phyloP scores from a whole-genome alignment of 1,140 invertebrate genomes.

The Hermetia illucens region DNA sequence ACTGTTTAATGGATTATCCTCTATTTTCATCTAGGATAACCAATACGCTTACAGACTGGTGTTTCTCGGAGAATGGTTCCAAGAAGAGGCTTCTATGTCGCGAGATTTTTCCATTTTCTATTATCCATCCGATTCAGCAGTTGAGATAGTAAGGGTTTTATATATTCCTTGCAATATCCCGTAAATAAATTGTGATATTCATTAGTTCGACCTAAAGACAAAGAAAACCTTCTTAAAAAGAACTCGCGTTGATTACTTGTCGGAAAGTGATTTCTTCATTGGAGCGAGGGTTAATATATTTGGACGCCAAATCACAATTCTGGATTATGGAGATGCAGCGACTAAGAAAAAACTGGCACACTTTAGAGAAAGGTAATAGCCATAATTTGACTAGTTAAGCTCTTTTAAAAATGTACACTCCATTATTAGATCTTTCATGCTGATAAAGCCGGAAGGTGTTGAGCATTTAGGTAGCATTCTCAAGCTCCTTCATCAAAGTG shows the following conservation, averaged over 20 bases:
- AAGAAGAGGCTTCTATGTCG: slow-evolving; percentile 51
- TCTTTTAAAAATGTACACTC: not conserved
- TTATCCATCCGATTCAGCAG: slow-evolving; percentile 53
- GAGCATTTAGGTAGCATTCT: slow-evolving; percentile 60
- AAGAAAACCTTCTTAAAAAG: slow-evolving; percentile 60
- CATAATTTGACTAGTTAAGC: not conserved
- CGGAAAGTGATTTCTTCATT: slow-evolving; percentile 55
- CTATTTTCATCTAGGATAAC: too few relatives aligned
- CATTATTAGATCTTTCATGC: slow-evolving; percentile 51
- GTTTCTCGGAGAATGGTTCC: slow-evolving; percentile 77
- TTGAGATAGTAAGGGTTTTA: slow-evolving; percentile 51
- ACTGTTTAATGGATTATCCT: too few relatives aligned
- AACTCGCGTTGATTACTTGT: slow-evolving; percentile 51
- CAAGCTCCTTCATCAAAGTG: slow-evolving; percentile 43
- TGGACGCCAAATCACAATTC: slow-evolving; percentile 59
- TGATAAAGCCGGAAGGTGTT: slow-evolving; percentile 59
- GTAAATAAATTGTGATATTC: slow-evolving; percentile 13
- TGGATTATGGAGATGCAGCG: slow-evolving; percentile 57
- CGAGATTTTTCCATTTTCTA: slow-evolving; percentile 61
- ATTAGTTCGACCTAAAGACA: slow-evolving; percentile 63
- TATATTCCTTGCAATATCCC: not conserved
- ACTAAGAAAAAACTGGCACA: slow-evolving; percentile 44
- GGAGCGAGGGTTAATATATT: slow-evolving; percentile 63
- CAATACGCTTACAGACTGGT: too few relatives aligned
- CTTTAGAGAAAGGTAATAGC: slow-evolving; percentile 40